Conservation (phyloP, 1,140 invertebrate species). For the Epicauta chinensis region DNA sequence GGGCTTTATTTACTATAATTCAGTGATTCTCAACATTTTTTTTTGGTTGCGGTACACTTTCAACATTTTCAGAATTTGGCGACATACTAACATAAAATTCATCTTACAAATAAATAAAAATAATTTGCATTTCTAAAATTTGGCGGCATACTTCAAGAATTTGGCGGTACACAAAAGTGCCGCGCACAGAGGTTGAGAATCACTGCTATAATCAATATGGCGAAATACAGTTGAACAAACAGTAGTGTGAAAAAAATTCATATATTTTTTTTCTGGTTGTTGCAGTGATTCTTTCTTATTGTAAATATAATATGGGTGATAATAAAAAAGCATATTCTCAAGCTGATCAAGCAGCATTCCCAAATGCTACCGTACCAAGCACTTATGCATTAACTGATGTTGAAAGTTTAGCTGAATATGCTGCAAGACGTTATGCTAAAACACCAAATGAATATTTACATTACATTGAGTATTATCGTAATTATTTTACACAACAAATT, state of each 20-base stretch:
- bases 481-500: slow-evolving; percentile 74
- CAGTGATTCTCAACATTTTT: too few species aligned
- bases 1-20: too few species aligned
- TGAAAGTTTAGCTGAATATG: slow-evolving; percentile 69
- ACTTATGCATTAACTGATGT: slow-evolving; percentile 62
- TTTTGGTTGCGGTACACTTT: too few species aligned
- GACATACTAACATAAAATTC: too few species aligned
- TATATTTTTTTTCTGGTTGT: slow-evolving; percentile 3
- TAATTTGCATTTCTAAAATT: too few species aligned
- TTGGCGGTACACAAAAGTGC: too few species aligned
- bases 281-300: slow-evolving; percentile 51
- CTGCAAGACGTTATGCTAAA: slow-evolving; percentile 69
- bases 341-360: slow-evolving; percentile 36
- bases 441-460: slow-evolving; percentile 65
- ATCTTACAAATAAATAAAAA: too few species aligned
- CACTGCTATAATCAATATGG: too few species aligned
- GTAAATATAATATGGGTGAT: slow-evolving; percentile 50
- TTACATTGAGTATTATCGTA: slow-evolving; percentile 71
- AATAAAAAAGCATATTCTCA: slow-evolving; percentile 40
- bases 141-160: too few species aligned
- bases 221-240: too few species aligned
- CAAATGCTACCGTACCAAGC: slow-evolving; percentile 34
- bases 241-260: slow-evolving; percentile 1
- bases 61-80: too few species aligned
- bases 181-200: too few species aligned